Percentiles rank a stretch among this genome's conserved stretches.
These are phyloP conservation scores for Plebejus argus DNA, from an alignment of 2,888 invertebrate genomes.

Conservation along the genomic window DNA sequence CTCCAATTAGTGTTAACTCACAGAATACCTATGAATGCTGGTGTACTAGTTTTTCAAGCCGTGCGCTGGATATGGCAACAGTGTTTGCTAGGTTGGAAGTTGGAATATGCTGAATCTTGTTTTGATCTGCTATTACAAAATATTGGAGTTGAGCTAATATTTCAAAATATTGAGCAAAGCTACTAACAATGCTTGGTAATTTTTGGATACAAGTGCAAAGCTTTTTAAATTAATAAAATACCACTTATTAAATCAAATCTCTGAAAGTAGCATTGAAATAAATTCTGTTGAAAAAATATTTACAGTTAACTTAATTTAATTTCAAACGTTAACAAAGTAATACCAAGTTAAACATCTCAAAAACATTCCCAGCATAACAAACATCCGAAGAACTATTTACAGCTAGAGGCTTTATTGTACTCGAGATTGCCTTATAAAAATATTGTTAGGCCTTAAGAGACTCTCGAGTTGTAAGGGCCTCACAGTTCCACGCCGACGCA, in stretches of 20 bases:
- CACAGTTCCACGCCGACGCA: constrained; percentile 50
- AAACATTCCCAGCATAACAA: constrained; percentile 26
- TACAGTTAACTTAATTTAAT: no score
- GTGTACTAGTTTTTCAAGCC: constrained; percentile 26
- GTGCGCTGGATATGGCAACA: constrained; percentile 15
- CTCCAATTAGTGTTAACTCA: constrained; percentile 57
- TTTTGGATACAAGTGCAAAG: not conserved
- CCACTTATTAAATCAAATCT: not conserved
- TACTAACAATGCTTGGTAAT: not conserved
- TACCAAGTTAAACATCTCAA: not conserved
- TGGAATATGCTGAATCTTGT: not conserved
- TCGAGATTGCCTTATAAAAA: constrained; percentile 56
- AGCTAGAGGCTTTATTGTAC: constrained; percentile 40
- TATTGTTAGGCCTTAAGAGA: constrained; percentile 58
- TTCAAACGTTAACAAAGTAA: not conserved
- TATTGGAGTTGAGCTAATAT: not conserved
- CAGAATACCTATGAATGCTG: constrained; percentile 46
- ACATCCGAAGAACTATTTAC: constrained; percentile 37
- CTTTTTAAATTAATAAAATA: not conserved
- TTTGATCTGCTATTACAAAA: not conserved
- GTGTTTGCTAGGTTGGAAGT: not conserved
- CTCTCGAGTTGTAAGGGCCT: constrained; percentile 63
- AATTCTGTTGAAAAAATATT: no score
- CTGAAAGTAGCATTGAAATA: no score
- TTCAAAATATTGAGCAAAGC: not conserved